A percentile compares a stretch with the other conserved stretches of the same genome.
phyloP scores from a whole-genome alignment of 2,113 vertebrate genomes.

The Microcebus jonahi region DNA sequence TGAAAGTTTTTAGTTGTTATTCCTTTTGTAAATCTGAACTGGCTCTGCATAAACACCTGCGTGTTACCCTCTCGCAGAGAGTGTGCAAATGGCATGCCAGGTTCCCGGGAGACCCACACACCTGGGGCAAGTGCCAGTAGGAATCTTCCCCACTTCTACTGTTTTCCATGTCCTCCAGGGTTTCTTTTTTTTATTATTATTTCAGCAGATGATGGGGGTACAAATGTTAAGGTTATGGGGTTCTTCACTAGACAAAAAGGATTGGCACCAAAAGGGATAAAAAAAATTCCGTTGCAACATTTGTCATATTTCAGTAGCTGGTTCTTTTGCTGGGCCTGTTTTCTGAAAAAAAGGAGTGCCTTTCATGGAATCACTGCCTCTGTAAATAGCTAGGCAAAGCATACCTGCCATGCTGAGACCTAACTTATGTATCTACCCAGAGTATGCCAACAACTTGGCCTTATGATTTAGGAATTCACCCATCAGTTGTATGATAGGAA shows the following conservation, averaged over 20 bases:
- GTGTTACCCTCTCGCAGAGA: background rate
- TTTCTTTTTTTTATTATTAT: background rate
- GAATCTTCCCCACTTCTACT: background rate
- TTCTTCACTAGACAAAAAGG: background rate
- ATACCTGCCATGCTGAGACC: background rate
- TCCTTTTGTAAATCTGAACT: background rate
- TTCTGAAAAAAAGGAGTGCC: constrained; percentile 20
- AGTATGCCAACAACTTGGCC: constrained; percentile 1
- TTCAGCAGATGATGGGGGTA: too few relatives aligned
- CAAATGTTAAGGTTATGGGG: background rate
- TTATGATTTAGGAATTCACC: constrained; percentile 38
- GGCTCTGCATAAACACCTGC: background rate
- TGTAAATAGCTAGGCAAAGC: background rate
- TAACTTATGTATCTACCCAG: background rate
- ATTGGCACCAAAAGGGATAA: background rate
- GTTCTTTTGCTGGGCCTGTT: background rate
- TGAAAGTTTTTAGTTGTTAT: background rate
- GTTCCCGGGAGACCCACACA: background rate
- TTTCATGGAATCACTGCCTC: constrained; percentile 34
- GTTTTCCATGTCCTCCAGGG: fast-evolving
- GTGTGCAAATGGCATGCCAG: background rate
- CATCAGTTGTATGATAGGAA: constrained; percentile 2
- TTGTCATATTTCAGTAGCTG: background rate
- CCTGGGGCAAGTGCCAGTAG: background rate
- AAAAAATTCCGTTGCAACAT: background rate